Conservation (phyloP, 2,888 invertebrate genomes). For the Acleris sparsana region DNA sequence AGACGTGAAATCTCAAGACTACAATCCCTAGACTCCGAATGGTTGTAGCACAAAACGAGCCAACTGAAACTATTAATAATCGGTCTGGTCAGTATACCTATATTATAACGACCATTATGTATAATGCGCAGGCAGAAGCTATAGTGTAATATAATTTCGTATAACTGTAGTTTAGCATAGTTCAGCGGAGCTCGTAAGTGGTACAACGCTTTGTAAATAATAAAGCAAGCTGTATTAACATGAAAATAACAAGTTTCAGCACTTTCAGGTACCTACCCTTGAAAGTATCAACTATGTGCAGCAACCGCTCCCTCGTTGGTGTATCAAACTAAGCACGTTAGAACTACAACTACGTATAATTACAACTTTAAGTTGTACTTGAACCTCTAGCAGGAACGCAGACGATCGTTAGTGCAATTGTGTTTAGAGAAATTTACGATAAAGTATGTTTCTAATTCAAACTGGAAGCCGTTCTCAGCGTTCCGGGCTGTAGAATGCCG, state of each 20-base stretch:
- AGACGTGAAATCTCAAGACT: too few species aligned
- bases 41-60: too few species aligned
- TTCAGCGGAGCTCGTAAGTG: too few species aligned
- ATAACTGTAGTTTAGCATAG: too few species aligned
- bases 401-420: conserved; percentile 48
- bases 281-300: conserved; percentile 8
- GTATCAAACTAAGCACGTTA: conserved; percentile 10
- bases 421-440: conserved; percentile 62
- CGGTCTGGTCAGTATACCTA: too few species aligned
- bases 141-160: too few species aligned
- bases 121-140: too few species aligned
- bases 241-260: conserved; percentile 11
- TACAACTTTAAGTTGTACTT: conserved; percentile 24
- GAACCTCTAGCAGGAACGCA: conserved; percentile 36
- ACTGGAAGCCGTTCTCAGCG: conserved; percentile 49
- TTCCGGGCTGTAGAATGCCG: conserved; percentile 56
- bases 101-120: too few species aligned
- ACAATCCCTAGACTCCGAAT: too few species aligned
- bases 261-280: background rate
- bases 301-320: background rate
- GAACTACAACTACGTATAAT: conserved; percentile 9
- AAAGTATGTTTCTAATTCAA: conserved; percentile 69
- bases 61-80: too few species aligned
- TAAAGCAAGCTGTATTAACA: too few species aligned
- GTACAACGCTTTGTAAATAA: too few species aligned